phyloP scores from a whole-genome alignment of 2,797 vertebrate genomes.

The Peromyscus aztecus region DNA sequence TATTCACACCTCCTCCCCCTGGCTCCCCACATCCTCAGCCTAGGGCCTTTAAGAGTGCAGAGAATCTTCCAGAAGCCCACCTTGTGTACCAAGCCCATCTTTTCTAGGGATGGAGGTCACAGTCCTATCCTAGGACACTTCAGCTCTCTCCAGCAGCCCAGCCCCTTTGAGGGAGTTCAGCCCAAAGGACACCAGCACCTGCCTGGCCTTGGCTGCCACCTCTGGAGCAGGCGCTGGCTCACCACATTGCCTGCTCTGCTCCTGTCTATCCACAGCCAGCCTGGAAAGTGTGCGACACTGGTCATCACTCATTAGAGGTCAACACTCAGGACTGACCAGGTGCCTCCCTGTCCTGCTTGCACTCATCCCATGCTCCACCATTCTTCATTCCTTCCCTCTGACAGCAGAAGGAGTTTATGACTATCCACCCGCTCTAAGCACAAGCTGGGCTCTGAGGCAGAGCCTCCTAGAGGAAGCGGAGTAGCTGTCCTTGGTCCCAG shows the following conservation, averaged over 20 bases:
- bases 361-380: not conserved
- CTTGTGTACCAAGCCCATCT: not conserved
- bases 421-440: too few species aligned
- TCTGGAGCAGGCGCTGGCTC: not conserved
- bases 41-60: not conserved
- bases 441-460: fast-evolving
- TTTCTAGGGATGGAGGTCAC: not conserved
- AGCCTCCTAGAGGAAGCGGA: not conserved
- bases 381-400: not conserved
- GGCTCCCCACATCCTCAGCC: not conserved
- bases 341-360: not conserved
- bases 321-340: not conserved
- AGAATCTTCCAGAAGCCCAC: not conserved
- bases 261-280: not conserved
- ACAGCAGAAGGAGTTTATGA: not conserved
- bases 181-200: not conserved
- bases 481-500: not conserved
- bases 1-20: too few species aligned
- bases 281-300: not conserved
- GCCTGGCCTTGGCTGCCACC: not conserved
- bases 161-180: not conserved
- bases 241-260: not conserved
- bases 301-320: not conserved
- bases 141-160: not conserved
- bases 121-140: not conserved